These are phyloP conservation scores for Aleiodes leptofemur DNA, from an alignment of 2,888 invertebrate species.

Conservation along the genomic window DNA sequence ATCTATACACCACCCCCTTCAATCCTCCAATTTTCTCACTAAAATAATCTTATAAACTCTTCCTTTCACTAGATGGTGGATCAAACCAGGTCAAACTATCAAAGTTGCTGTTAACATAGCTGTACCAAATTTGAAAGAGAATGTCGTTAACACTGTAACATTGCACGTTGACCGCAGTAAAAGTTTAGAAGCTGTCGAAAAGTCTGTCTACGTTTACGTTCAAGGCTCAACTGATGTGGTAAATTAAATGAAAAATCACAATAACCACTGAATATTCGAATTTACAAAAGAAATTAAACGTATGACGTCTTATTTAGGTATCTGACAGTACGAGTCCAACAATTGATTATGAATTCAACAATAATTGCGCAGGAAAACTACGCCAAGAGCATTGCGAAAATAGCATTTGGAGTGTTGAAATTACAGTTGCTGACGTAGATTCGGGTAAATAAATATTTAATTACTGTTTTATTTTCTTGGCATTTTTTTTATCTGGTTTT, in stretches of 20 bases:
- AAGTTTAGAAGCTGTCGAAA: constrained; percentile 60
- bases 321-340: constrained; percentile 79
- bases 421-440: constrained; percentile 81
- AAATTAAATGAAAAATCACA: constrained; percentile 40
- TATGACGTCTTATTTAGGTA: constrained; percentile 55
- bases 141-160: constrained; percentile 61
- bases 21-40: no score
- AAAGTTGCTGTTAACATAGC: constrained; percentile 60
- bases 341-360: constrained; percentile 81
- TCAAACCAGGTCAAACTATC: constrained; percentile 62
- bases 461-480: constrained; percentile 3
- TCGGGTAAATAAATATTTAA: constrained; percentile 76
- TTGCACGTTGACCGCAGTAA: constrained; percentile 58
- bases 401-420: constrained; percentile 83
- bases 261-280: not conserved
- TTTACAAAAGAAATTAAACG: not conserved
- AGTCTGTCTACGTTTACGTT: constrained; percentile 65
- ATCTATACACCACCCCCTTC: no score
- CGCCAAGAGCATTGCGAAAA: constrained; percentile 79
- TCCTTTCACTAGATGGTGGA: constrained; percentile 53
- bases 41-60: no score
- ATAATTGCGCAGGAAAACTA: constrained; percentile 78
- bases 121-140: constrained; percentile 57
- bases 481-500: constrained; percentile 3
- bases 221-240: constrained; percentile 55